Percentiles rank a stretch among this genome's conserved stretches.
Evolutionary conservation across 2,888 invertebrate species (phyloP).

Genomic region (Euspilapteryx auroguttella): DNA sequence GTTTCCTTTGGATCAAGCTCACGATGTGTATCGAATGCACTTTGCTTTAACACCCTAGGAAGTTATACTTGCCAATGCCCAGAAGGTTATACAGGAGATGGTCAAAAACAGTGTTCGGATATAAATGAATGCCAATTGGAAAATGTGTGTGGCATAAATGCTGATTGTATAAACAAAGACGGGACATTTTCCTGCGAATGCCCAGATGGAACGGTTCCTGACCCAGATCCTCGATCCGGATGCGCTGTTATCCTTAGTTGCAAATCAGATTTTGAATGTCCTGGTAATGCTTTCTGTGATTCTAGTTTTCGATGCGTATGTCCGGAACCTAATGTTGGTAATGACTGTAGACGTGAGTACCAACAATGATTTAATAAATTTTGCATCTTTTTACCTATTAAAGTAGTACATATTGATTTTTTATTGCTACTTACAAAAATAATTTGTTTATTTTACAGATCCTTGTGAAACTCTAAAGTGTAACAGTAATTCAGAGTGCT

Average conservation of each 20-base stretch:
- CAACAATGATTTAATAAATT: too few species aligned
- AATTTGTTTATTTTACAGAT: too few species aligned
- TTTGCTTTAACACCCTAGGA: conserved; percentile 80
- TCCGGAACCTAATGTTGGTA: conserved; percentile 89
- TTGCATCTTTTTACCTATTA: too few species aligned
- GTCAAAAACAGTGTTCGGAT: conserved; percentile 78
- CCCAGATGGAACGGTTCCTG: conserved; percentile 78
- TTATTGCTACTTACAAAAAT: too few species aligned
- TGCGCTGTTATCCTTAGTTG: conserved; percentile 85
- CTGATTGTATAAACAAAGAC: conserved; percentile 75
- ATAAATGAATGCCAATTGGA: conserved; percentile 78
- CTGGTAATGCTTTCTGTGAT: conserved; percentile 88
- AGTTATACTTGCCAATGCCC: conserved; percentile 81
- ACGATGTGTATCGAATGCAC: conserved; percentile 81
- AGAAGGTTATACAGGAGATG: conserved; percentile 83
- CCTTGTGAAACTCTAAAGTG: conserved; percentile 87
- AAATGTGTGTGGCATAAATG: conserved; percentile 77
- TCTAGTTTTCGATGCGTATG: conserved; percentile 77
- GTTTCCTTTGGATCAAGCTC: conserved; percentile 74
- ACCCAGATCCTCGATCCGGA: conserved; percentile 80
- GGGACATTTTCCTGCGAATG: conserved; percentile 82
- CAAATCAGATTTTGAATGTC: conserved; percentile 74
- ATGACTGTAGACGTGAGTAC: conserved; percentile 88
- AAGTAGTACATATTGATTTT: too few species aligned
- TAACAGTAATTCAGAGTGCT: conserved; percentile 86